Base-by-base conservation (phyloP, 2,797 vertebrate genomes). In the Fringilla coelebs region DNA sequence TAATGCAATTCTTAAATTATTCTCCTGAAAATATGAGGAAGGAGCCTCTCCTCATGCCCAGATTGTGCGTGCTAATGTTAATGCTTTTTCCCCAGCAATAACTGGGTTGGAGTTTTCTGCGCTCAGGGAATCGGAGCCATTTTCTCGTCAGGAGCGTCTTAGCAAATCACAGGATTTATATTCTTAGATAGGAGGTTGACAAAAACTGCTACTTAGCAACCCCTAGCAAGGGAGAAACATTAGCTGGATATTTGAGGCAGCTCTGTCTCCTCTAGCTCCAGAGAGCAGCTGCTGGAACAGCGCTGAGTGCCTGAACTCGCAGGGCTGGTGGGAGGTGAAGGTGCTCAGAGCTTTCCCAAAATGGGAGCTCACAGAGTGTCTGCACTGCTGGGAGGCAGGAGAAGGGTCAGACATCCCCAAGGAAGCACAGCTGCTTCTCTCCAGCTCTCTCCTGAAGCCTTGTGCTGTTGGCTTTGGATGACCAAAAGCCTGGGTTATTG, bases 181-280 rank as follows among this genome's bases (percentile, higher is more conserved):
- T 95, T 97, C 89, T 96, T 96, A 90, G 92, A 92, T 88, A 96
- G 92, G 81, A 95, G 93, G 85, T 94, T 94, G 91, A 96, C 93
- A 94, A 77, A 96, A 96, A 86, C 76, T 94, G 95, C 93, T 95
- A 95, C 91, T 96, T 96, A 96, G 95, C 96, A 97, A 97, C 96
- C 75, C 77, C 72, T 68, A 77, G 94, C 88, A 85, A 97, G 91
- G 68, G 49, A 77, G 86, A 93, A 94, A 90, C 93, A 94, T 93
- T 96, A 94, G 74, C 81, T 89, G 45, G 85, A 20, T 94, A 94
- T 94, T 72, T 92, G 88, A 65, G 86, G 83, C 92, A 92, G 72
- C 86, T 79, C 1, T 4, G 3, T 79, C 88, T 90, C 86, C 90
- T 83, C 66, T 14, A 48, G 19, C 46, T 49, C 46, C 75, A 10